Conservation (phyloP, 2,888 invertebrate species). For the Plusia festucae region DNA sequence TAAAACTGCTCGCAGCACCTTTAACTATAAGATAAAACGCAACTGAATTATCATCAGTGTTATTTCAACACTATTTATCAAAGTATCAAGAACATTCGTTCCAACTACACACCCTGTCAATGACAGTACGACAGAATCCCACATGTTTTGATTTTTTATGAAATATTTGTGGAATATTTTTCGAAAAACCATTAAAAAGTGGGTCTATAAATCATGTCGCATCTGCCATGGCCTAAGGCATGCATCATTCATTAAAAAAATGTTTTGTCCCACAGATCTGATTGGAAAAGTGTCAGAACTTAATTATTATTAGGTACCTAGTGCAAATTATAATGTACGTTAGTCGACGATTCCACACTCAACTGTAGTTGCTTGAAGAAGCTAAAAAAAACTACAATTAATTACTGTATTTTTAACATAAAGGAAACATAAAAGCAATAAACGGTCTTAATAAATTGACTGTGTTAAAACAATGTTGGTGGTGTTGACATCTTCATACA, state of each 20-base stretch:
- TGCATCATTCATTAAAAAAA: constrained; percentile 67
- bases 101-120: constrained; percentile 52
- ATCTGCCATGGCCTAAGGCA: constrained; percentile 78
- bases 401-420: neutral
- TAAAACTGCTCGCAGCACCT: neutral
- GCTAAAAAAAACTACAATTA: constrained; percentile 25
- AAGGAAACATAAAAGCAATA: neutral
- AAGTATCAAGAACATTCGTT: constrained; percentile 62
- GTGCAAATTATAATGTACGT: constrained; percentile 28
- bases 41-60: neutral
- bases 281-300: constrained; percentile 51
- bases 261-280: constrained; percentile 62
- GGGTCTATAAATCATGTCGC: constrained; percentile 83
- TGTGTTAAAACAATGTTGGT: no score
- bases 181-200: constrained; percentile 86
- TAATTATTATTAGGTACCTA: no score
- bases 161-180: constrained; percentile 78
- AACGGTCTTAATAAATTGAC: neutral
- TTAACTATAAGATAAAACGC: neutral
- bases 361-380: constrained; percentile 24
- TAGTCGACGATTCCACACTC: constrained; percentile 31
- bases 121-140: constrained; percentile 78
- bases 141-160: constrained; percentile 83
- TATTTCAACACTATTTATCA: neutral
- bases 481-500: constrained; percentile 1